These are phyloP conservation scores for Glossophaga mutica DNA, from an alignment of 2,797 vertebrate species.

Conservation along the genomic window DNA sequence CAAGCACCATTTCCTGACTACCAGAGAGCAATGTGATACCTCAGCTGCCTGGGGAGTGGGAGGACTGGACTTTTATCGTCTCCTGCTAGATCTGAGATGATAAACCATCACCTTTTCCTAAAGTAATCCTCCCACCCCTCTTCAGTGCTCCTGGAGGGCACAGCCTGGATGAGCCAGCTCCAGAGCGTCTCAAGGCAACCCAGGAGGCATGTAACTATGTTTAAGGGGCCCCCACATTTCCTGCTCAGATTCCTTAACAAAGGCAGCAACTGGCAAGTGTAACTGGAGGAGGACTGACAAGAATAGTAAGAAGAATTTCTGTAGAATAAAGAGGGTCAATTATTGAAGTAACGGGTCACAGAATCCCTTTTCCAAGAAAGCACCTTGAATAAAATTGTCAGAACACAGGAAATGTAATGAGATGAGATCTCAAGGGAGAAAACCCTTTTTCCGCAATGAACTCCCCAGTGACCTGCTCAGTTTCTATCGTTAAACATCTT, in stretches of 20 bases:
- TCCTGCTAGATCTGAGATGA: background rate
- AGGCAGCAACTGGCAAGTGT: accelerated
- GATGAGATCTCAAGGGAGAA: background rate
- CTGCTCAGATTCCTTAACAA: accelerated
- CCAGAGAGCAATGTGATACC: accelerated
- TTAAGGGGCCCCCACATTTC: accelerated
- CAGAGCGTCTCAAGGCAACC: background rate
- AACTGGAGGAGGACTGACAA: accelerated
- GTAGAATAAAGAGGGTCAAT: accelerated
- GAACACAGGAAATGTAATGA: too few relatives aligned
- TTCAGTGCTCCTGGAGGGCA: accelerated
- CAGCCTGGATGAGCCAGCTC: background rate
- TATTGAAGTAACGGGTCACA: background rate
- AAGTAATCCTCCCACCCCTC: accelerated
- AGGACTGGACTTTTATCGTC: accelerated
- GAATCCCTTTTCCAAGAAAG: accelerated
- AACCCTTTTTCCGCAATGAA: background rate
- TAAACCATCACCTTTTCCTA: accelerated
- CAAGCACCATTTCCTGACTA: accelerated
- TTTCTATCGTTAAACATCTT: accelerated
- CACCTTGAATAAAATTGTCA: background rate
- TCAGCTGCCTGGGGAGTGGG: background rate
- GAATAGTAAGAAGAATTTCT: background rate
- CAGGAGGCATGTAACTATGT: accelerated
- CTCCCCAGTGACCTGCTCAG: background rate